Base-by-base conservation (phyloP, 2,113 vertebrate species). In the Nipponia nippon region DNA sequence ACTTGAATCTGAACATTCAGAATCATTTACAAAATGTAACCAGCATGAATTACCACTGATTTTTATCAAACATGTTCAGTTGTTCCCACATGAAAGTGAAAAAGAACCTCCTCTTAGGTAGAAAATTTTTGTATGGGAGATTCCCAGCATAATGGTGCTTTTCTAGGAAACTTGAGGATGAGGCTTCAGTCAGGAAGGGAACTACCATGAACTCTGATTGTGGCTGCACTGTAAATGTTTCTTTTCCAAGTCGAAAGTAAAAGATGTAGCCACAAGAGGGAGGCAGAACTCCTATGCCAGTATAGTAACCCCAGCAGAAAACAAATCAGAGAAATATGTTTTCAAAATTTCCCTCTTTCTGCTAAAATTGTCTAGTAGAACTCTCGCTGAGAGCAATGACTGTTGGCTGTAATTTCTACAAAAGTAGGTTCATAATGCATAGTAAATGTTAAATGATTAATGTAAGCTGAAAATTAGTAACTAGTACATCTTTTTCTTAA, bases 231-330 rank as follows among this genome's bases (percentile, higher is more conserved):
- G 15, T 13, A 7, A 20, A 46, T 30, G 17, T 61, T 82, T 71
- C 27, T 50, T 92, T 88, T 87, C 58, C 18, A 73, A 66, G 50
- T 21, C 4, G 56, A 69, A 79, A 76, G 11, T 40, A 66, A 36
- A 58, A 82, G 47, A 63, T 44, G 26, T 40, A 55, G 73, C 94
- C 95, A 96, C 91, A 96, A 96, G 95, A 94, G 97, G 95, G 93
- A 96, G 87, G 95, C 93, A 97, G 89, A 95, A 90, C 73, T 85
- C 87, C 26, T 49, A 38, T 13, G 34, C 40, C 49, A 17, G 47
- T 36, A 8, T 8, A 44, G 49, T 79, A 71, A 82, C 17, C 4
- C 14, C 69, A 29, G 56, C 9, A 61, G 72, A 59, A 76, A 63
- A 46, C 26, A 52, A 32, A 67, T 17, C 14, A 2, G n/a, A 79